Base-by-base conservation (phyloP, 1,140 invertebrate species). In the Nasonia longicornis region DNA sequence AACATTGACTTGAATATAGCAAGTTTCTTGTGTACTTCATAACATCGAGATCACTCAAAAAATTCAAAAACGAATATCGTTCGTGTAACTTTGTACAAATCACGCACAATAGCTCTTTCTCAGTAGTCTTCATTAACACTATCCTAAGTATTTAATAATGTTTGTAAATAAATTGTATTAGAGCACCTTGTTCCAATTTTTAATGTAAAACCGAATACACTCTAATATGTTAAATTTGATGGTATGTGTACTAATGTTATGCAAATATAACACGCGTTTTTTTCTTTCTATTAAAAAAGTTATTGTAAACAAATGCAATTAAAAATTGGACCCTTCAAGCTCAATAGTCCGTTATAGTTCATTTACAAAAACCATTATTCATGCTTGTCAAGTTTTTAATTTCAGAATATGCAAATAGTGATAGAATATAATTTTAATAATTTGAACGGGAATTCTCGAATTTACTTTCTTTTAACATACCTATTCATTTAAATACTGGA, bases 241-340 rank as follows among this genome's bases (percentile, higher is more conserved):
- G 63, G 63, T 12, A 64, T 4, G 72, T 73, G 26, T 64, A 66
- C 52, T 77, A 77, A 14, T 81, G 31, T 48, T 70, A 35, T 67
- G 2, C 14, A 42, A 80, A 63, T 77, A 76, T 70, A 67, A n/a
- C 45, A 81, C 42, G 42, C 35, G n/a, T 20, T 58, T 58, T 58
- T 58, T 20, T 20, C 2, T 48, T 80, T 74, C 10, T 70, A 75
- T 67, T 73, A 81, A 58, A 81, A 76, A 81, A 58, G 58, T 42
- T 1, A 20, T 52, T 80, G 20, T 79, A 81, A 63, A 72, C 76
- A 81, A 79, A 78, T 83, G 73, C 52, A 81, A 76, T 81, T 52
- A 81, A 83, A 81, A 67, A 74, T 79, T 76, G 52, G 69, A 83
- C 58, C 48, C 69, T 26, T 35, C n/a, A 22, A 29, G 1, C 35